A percentile compares a stretch with the other conserved stretches of the same genome.
These are phyloP conservation scores for Alentia gelatinosa DNA, from an alignment of 2,888 invertebrate species.

Conservation along the genomic window DNA sequence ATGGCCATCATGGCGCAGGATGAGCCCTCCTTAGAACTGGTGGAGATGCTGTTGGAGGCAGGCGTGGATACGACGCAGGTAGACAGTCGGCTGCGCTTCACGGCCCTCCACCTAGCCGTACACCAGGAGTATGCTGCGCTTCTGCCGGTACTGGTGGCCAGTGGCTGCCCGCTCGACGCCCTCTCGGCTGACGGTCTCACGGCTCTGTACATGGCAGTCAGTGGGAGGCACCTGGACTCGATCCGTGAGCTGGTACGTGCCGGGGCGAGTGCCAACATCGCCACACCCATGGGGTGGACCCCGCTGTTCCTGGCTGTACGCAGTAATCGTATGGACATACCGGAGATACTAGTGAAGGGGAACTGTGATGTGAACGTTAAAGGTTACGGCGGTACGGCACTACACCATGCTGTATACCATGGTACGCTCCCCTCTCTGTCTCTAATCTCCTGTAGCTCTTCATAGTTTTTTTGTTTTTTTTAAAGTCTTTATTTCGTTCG, in stretches of 20 bases:
- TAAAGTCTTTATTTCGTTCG: too few species aligned
- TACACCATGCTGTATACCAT: conserved; percentile 57
- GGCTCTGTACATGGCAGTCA: conserved; percentile 41
- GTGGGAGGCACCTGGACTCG: neutral
- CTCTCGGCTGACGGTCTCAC: neutral
- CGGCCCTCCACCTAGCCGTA: conserved; percentile 44
- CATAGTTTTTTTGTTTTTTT: too few species aligned
- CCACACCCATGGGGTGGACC: neutral
- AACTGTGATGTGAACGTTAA: conserved; percentile 43
- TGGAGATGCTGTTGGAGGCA: conserved; percentile 9
- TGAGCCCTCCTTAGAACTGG: neutral
- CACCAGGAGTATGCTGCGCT: neutral
- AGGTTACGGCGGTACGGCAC: neutral
- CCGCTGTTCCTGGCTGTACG: conserved; percentile 36
- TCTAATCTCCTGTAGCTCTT: too few species aligned
- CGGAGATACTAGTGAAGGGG: neutral
- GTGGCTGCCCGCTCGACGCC: neutral
- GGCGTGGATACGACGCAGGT: conserved; percentile 1
- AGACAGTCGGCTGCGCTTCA: neutral
- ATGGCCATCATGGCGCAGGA: neutral
- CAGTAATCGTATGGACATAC: neutral
- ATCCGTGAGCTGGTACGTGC: neutral
- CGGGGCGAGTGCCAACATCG: conserved; percentile 41
- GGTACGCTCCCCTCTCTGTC: too few species aligned
- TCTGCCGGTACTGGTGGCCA: neutral